Base-by-base conservation (phyloP, 2,888 invertebrate species). In the Drosophila leonis region DNA sequence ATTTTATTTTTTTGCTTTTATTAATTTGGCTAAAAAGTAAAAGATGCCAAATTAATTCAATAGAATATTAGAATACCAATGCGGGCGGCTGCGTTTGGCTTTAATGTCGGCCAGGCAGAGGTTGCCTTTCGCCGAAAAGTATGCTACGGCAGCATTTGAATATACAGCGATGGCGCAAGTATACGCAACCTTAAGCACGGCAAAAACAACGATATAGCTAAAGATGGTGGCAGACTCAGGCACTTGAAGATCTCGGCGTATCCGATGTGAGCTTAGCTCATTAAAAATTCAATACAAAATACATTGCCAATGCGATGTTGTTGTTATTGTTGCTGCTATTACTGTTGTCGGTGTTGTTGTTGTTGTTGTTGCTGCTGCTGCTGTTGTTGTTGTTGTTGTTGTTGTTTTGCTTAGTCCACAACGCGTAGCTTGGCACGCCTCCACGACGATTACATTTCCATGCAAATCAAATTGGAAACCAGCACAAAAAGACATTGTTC, bases 201-300 rank as follows among this genome's bases (percentile, higher is more conserved):
- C 13, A 18, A 31, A 46, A 27, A 9, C 6, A 15, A 44, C 15
- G 24, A 13, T 39, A 24, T 27, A n/a, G n/a, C 39, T n/a, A 29
- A 15, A 35, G n/a, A n/a, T 6, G 54, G 5, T 13, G 51, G 24
- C 31, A 31, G 51, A 24, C 27, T 27, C 12, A 9, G 59, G 18
- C 64, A 59, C 65, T 68, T 63, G 63, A 65, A 54, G 68, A 70
- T 64, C 57, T 61, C 70, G 35, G 66, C 51, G 44, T 27, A 29
- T 59, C 27, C 46, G 33, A 42, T 49, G 48, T 33, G 54, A 60
- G 69, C 69, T 57, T 39, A 41, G 69, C 88, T 90, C 85, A 88
- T 88, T 88, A 83, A 85, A 90, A 88, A 90, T 88, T 90, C 90
- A 90, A 88, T 90, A 83, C 79, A 63, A 85, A 78, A 86, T 78